phyloP scores from a whole-genome alignment of 2,888 invertebrate species.

The Caenorhabditis macrosperma region DNA sequence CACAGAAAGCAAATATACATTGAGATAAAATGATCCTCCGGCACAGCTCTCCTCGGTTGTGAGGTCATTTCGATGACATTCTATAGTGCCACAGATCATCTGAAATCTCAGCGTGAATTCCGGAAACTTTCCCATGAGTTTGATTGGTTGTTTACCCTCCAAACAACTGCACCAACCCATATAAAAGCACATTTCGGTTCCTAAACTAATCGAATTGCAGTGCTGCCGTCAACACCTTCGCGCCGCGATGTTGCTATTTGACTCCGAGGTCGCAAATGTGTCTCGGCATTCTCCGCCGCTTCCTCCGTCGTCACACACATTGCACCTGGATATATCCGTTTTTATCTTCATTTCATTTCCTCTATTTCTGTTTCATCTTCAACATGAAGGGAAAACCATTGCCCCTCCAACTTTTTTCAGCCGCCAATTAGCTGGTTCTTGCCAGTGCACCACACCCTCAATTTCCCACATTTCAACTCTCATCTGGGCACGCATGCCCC shows the following conservation, averaged over 20 bases:
- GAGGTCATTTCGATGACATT: too few relatives aligned
- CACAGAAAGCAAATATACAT: too few relatives aligned
- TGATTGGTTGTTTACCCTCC: too few relatives aligned
- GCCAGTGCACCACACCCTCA: neutral
- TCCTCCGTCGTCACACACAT: slow-evolving; percentile 29
- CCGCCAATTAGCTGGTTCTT: neutral
- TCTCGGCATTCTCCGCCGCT: neutral
- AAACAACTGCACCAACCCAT: too few relatives aligned
- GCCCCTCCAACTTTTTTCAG: neutral
- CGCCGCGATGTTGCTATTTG: neutral
- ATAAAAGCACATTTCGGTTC: neutral
- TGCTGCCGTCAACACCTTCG: neutral
- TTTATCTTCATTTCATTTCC: neutral
- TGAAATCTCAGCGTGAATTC: too few relatives aligned
- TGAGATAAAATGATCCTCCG: too few relatives aligned
- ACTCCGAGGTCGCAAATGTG: too few relatives aligned
- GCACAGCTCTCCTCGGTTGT: too few relatives aligned
- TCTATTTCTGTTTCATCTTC: neutral
- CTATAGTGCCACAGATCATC: too few relatives aligned
- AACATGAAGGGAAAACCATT: neutral
- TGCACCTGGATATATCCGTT: slow-evolving; percentile 26
- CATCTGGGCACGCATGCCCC: too few relatives aligned
- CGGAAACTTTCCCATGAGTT: too few relatives aligned
- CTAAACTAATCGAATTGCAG: neutral
- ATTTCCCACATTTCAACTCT: neutral